Conservation (phyloP, 2,113 vertebrate genomes). For the Ammodramus savannarum region DNA sequence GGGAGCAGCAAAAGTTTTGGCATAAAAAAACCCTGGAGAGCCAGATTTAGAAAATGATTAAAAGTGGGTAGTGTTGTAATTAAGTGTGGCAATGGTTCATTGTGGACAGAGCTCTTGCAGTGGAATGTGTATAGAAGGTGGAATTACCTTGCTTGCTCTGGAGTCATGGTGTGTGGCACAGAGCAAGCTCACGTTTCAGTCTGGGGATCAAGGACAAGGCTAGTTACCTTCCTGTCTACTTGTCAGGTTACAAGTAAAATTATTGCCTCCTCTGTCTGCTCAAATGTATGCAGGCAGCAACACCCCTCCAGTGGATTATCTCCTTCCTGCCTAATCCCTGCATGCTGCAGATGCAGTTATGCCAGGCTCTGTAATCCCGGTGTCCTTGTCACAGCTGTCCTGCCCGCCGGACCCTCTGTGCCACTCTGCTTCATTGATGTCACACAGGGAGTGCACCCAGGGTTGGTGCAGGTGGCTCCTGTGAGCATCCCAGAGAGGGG, state of each 20-base stretch:
- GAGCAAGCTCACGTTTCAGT: not conserved
- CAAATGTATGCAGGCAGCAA: not conserved
- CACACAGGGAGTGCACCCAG: fast-evolving
- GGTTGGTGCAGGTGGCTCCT: not conserved
- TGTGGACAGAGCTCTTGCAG: not conserved
- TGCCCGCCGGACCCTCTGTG: not conserved
- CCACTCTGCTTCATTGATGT: fast-evolving
- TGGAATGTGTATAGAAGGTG: not conserved
- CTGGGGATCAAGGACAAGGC: not conserved
- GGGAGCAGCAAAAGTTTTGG: not conserved
- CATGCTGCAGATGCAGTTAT: not conserved
- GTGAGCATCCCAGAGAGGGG: not conserved
- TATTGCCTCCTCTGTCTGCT: not conserved
- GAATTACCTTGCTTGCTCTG: not conserved
- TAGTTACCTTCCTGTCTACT: not conserved
- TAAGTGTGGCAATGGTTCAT: not conserved
- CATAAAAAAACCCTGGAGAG: not conserved
- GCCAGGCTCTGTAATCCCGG: not conserved
- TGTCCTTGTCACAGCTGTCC: not conserved
- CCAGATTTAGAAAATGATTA: not conserved
- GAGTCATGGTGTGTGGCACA: not conserved
- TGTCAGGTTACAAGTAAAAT: not conserved
- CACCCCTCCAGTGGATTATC: not conserved
- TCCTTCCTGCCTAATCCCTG: not conserved
- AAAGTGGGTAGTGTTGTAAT: not conserved